Evolutionary conservation across 1,140 invertebrate species (phyloP).

Genomic region (Drosophila nebulosa): DNA sequence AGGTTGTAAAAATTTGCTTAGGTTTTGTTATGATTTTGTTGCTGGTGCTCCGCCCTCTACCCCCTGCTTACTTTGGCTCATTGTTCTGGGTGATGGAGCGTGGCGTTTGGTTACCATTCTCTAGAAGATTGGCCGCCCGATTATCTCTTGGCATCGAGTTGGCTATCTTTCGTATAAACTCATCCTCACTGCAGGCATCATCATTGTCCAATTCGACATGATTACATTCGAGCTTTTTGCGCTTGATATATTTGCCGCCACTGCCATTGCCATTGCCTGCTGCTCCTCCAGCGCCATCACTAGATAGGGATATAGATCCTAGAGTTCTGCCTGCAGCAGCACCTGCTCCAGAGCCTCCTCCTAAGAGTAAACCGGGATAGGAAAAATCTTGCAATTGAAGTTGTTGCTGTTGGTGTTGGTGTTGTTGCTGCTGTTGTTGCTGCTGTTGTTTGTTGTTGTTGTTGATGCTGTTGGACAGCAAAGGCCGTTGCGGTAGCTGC

Average conservation of each 20-base stretch:
- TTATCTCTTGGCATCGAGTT: constrained; percentile 35
- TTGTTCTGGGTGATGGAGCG: constrained; percentile 19
- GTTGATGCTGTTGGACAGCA: constrained; percentile 23
- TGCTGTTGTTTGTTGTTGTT: constrained; percentile 34
- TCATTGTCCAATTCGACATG: constrained; percentile 85
- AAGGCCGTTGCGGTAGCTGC: constrained; percentile 24
- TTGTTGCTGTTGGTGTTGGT: constrained; percentile 4
- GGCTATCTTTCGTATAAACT: constrained; percentile 76
- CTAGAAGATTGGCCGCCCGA: neutral
- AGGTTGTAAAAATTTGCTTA: neutral
- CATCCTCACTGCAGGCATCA: constrained; percentile 83
- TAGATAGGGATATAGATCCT: constrained; percentile 2
- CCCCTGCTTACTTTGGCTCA: constrained; percentile 66
- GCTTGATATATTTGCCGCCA: constrained; percentile 81
- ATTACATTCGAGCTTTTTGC: constrained; percentile 85
- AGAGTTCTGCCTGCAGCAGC: neutral
- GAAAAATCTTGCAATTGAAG: constrained; percentile 27
- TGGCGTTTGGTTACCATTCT: constrained; percentile 17
- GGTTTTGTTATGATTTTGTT: neutral
- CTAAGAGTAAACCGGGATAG: constrained; percentile 22
- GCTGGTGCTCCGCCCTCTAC: neutral
- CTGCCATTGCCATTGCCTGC: too few species aligned
- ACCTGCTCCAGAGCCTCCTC: neutral
- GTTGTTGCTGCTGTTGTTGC: constrained; percentile 30
- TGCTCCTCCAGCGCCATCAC: neutral